These are phyloP conservation scores for Ips typographus DNA, from an alignment of 1,140 invertebrate genomes.

Conservation along the genomic window DNA sequence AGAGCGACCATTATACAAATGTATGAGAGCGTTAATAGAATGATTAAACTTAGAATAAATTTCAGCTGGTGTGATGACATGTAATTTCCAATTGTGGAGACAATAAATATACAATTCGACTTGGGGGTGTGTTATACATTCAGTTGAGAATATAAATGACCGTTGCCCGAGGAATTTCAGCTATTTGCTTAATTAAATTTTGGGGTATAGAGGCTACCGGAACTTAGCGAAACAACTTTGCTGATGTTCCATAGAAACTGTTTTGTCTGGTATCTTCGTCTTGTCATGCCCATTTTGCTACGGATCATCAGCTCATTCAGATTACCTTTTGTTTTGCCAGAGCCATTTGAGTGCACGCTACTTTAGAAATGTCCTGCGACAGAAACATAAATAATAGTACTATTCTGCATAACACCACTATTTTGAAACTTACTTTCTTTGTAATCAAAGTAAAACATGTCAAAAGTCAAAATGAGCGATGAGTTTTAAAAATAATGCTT, in stretches of 20 bases:
- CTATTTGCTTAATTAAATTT: slow-evolving; percentile 49
- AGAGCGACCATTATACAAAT: slow-evolving; percentile 31
- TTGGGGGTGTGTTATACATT: slow-evolving; percentile 45
- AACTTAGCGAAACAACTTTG: slow-evolving; percentile 38
- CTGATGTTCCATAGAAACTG: slow-evolving; percentile 16
- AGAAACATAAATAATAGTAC: too few relatives aligned
- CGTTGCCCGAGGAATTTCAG: slow-evolving; percentile 47
- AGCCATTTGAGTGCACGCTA: too few relatives aligned
- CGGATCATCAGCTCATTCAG: too few relatives aligned
- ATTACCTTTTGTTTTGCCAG: too few relatives aligned
- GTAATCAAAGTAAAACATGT: too few relatives aligned
- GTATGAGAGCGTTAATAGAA: slow-evolving; percentile 23
- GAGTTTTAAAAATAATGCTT: too few relatives aligned
- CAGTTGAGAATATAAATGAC: slow-evolving; percentile 47
- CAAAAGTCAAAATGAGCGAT: too few relatives aligned
- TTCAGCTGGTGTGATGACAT: slow-evolving; percentile 37
- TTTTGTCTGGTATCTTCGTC: slow-evolving; percentile 29
- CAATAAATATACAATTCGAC: slow-evolving; percentile 41
- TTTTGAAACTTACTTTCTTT: too few relatives aligned
- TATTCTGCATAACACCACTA: too few relatives aligned
- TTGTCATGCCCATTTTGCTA: background rate
- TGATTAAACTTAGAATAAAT: slow-evolving; percentile 39
- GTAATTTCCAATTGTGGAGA: slow-evolving; percentile 38
- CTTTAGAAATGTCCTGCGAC: too few relatives aligned
- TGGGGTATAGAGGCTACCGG: slow-evolving; percentile 44